These are phyloP conservation scores for Luperina testacea DNA, from an alignment of 2,888 invertebrate species.

Conservation along the genomic window DNA sequence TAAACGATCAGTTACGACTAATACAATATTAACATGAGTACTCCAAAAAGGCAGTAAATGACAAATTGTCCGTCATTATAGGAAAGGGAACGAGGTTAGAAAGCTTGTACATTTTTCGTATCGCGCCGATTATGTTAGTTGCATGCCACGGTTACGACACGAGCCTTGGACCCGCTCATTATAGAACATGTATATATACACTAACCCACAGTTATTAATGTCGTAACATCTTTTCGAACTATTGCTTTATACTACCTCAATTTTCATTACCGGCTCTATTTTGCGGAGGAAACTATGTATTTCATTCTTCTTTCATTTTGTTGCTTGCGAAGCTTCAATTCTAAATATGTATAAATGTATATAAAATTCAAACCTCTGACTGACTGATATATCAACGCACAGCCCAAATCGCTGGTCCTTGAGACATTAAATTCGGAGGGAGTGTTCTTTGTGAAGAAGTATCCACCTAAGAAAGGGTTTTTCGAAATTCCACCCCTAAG, in stretches of 20 bases:
- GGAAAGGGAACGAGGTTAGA: conserved; percentile 84
- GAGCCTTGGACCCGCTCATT: conserved; percentile 78
- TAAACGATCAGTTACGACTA: conserved; percentile 23
- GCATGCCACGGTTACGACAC: conserved; percentile 80
- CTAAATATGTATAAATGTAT: background rate
- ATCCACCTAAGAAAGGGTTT: no score
- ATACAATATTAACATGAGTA: conserved; percentile 49
- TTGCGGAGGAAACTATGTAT: background rate
- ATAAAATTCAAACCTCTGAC: no score
- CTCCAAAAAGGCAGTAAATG: conserved; percentile 59
- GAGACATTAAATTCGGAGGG: no score
- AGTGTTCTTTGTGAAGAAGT: no score
- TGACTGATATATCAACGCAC: no score
- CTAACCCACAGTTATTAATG: conserved; percentile 75
- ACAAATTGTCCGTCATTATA: conserved; percentile 69
- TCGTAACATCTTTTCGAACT: conserved; percentile 74
- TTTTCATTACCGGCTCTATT: conserved; percentile 36
- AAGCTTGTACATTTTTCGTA: conserved; percentile 78
- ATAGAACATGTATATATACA: conserved; percentile 67
- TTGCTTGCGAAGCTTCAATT: background rate
- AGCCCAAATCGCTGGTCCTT: no score
- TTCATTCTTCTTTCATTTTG: conserved; percentile 10
- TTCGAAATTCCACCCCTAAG: no score
- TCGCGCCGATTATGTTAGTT: conserved; percentile 68
- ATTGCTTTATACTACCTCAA: conserved; percentile 63